Evolutionary conservation across 1,140 invertebrate species (phyloP), one percentile per base, ranked within the genome.

Genomic region (Bombus superbus): DNA sequence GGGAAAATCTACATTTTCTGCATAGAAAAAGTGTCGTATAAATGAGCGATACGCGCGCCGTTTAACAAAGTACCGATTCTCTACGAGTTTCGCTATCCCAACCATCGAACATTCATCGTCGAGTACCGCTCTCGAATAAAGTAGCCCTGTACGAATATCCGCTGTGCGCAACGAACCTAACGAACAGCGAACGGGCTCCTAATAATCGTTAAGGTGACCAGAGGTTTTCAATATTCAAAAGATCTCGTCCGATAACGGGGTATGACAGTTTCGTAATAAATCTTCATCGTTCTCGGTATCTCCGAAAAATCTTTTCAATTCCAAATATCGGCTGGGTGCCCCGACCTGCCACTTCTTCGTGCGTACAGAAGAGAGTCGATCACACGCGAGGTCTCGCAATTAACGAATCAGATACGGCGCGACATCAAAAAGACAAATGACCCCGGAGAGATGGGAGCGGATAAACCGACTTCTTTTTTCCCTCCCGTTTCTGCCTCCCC

Each of bases 401-500:
- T 92, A 92, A 91, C 90, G 89, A 91, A 92, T 92, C 91, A 91
- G 90, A 92, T 92, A 91, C 86, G 86, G 85, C 89, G 89, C 90
- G 91, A 92, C 91, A 91, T 92, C 89, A 90, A 92, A 92, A 92
- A 92, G 91, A 92, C 91, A 92, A 92, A 92, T 91, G 91, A 92
- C 88, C 89, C 81, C 79, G 79, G 81, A 57, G 84, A 88, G 91
- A 92, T 89, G 85, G 87, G 72, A 89, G 82, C 86, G 89, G 89
- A 89, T 91, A 91, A 92, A 88, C 84, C 11, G 83, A 84, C 74
- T 87, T 84, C 81, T 81, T 90, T 88, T 92, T 90, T 87, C 62
- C 88, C 88, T 62, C 59, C 59, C 28, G 59, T 62, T n/a, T 11
- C 28, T 62, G 11, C 59, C 59, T 62, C 28, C 59, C 59, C 1